Evolutionary conservation across 1,140 invertebrate species (phyloP).

Genomic region (Leptonema lineaticorne): DNA sequence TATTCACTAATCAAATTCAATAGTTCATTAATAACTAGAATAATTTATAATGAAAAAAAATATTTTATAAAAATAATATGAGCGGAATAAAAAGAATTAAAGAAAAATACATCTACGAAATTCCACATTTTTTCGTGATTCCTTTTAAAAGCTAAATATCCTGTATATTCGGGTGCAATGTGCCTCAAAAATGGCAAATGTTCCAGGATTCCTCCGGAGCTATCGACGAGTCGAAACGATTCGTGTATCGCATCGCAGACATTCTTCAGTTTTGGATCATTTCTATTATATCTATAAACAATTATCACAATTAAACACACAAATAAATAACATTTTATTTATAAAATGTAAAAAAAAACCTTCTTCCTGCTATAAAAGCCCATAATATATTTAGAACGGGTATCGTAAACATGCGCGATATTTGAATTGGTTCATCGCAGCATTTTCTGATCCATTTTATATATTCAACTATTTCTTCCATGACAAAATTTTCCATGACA

Average conservation of each 20-base stretch:
- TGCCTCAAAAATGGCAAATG: slow-evolving; percentile 65
- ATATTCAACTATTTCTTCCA: slow-evolving; percentile 55
- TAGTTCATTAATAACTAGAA: too few species aligned
- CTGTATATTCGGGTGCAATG: slow-evolving; percentile 59
- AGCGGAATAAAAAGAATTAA: slow-evolving; percentile 40
- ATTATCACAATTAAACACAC: background rate
- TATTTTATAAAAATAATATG: background rate
- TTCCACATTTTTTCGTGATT: slow-evolving; percentile 38
- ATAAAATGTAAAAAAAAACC: slow-evolving; percentile 23
- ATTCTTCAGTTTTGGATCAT: slow-evolving; percentile 54
- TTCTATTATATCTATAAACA: slow-evolving; percentile 56
- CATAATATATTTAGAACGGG: slow-evolving; percentile 36
- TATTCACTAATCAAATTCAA: too few species aligned
- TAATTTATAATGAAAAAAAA: background rate
- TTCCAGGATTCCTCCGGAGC: slow-evolving; percentile 67
- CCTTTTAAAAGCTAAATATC: slow-evolving; percentile 54
- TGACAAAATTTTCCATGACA: slow-evolving; percentile 56
- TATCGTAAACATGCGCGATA: slow-evolving; percentile 29
- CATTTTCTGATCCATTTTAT: slow-evolving; percentile 44
- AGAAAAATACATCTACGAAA: slow-evolving; percentile 37
- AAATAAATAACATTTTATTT: background rate
- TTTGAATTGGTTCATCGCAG: slow-evolving; percentile 25
- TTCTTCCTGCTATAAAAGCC: slow-evolving; percentile 32
- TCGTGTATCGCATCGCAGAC: slow-evolving; percentile 59
- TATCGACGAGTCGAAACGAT: slow-evolving; percentile 62